phyloP scores from a whole-genome alignment of 1,140 invertebrate species.

The Cydia amplana region DNA sequence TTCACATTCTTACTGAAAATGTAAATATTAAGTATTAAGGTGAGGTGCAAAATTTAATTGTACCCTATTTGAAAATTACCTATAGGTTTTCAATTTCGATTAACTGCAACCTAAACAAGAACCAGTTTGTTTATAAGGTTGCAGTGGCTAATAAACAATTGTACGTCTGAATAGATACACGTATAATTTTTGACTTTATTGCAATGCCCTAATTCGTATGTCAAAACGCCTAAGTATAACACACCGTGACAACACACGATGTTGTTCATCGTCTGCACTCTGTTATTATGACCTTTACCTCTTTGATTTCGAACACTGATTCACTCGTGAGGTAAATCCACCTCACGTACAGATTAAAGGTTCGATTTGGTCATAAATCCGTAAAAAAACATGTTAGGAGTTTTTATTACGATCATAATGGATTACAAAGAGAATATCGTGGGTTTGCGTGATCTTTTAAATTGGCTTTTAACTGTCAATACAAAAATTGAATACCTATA shows the following conservation, averaged over 20 bases:
- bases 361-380: constrained; percentile 20
- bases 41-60: too few species aligned
- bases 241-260: neutral
- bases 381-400: constrained; percentile 7
- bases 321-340: neutral
- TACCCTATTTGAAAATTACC: too few species aligned
- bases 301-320: constrained; percentile 10
- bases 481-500: too few species aligned
- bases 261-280: neutral
- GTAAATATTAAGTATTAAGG: too few species aligned
- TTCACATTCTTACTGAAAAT: too few species aligned
- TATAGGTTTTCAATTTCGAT: too few species aligned
- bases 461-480: neutral
- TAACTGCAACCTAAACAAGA: too few species aligned
- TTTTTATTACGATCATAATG: constrained; percentile 13
- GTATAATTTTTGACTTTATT: neutral
- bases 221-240: neutral
- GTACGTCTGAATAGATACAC: too few species aligned
- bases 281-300: constrained; percentile 4
- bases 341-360: constrained; percentile 14
- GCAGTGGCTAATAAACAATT: too few species aligned
- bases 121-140: too few species aligned
- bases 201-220: neutral
- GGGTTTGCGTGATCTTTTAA: neutral
- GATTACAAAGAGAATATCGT: neutral